Evolutionary conservation across 2,888 invertebrate species (phyloP), one percentile per base, ranked within the genome.

Genomic region (Limenitis camilla): DNA sequence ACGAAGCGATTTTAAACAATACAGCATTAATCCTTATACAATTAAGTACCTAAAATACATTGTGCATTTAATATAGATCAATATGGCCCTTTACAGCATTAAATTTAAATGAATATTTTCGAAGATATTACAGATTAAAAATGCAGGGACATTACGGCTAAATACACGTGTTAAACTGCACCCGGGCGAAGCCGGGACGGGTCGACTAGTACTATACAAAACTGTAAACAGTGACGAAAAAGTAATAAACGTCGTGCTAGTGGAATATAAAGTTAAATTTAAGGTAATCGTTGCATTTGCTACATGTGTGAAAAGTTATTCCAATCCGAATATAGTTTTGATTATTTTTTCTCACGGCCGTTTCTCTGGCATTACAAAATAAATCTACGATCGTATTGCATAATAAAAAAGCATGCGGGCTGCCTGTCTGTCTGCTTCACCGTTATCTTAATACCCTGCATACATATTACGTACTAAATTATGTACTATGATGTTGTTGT

Each of bases 331-430:
- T 33, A 50, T 43, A 44, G 11, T 33, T 38, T n/a, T 36, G 1
- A 28, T 44, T 40, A 39, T 44, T 52, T 46, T 46, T 48, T 61
- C 55, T 53, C 54, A 56, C 55, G 52, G 53, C 51, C 43, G 35
- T 43, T 40, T 46, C 35, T 53, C 38, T 54, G 11, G 28, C 28
- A 35, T 11, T 46, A 47, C 39, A 38, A 42, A 55, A 54, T 52
- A 55, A 56, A 60, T 60, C 62, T 58, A 59, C 59, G 61, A 61
- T 60, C 59, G 58, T 58, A 59, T 71, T 72, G 65, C 68, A 59
- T 67, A 72, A 69, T 67, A n/a, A 65, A 65, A 68, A 65, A 46
- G 60, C 58, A 65, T 58, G 59, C 61, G 62, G 63, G 64, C 63
- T 60, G 64, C 47, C 56, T 53, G 62, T 55, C 58, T 57, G 59